phyloP scores from a whole-genome alignment of 2,888 invertebrate species.

The Ecdyonurus torrentis region DNA sequence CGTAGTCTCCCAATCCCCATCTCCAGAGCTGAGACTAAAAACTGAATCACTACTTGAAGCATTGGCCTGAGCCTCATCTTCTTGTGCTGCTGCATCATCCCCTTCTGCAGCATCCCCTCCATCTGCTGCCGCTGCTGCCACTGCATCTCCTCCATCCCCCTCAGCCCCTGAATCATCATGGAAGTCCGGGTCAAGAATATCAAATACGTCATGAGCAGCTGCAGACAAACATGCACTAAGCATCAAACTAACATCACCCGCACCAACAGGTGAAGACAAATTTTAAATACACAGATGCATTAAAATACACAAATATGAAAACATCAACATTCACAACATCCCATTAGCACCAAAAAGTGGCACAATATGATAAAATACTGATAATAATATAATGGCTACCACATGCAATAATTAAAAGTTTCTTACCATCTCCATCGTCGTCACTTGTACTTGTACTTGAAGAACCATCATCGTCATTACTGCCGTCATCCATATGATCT shows the following conservation, averaged over 20 bases:
- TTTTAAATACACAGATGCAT: no score
- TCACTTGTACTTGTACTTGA: slow-evolving; percentile 19
- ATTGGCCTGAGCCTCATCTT: not conserved
- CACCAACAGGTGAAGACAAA: no score
- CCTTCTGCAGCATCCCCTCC: not conserved
- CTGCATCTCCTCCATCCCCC: not conserved
- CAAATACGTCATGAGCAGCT: not conserved
- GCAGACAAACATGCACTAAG: no score
- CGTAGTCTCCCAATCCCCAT: not conserved
- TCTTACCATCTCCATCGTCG: slow-evolving; percentile 24
- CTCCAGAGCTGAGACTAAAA: not conserved
- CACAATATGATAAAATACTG: no score
- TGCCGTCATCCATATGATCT: slow-evolving; percentile 39
- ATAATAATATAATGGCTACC: no score
- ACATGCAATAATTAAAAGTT: no score
- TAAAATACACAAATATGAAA: no score
- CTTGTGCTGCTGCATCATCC: not conserved
- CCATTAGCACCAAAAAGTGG: no score
- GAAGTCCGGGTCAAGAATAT: no score
- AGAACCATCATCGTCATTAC: slow-evolving; percentile 23
- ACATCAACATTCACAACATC: no score
- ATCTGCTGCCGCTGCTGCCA: not conserved
- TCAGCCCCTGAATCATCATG: not conserved
- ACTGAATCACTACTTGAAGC: not conserved
- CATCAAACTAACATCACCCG: no score